Conservation (phyloP, 1,140 invertebrate species). For the Drosophila leontia region DNA sequence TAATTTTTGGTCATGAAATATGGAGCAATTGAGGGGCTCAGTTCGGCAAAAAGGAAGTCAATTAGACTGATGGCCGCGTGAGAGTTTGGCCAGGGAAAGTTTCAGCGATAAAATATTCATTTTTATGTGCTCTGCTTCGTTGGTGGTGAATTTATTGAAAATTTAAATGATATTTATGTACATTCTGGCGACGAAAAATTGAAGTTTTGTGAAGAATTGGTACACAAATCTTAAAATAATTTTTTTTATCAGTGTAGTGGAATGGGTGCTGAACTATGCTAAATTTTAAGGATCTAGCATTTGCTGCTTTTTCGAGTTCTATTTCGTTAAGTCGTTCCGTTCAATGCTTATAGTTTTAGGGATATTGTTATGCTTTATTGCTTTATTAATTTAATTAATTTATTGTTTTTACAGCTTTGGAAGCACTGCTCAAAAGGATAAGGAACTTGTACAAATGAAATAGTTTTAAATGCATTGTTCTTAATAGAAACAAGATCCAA, state of each 20-base stretch:
- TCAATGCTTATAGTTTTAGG: background rate
- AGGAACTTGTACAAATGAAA: background rate
- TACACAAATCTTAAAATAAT: no score
- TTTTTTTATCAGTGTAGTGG: no score
- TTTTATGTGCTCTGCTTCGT: conserved; percentile 19
- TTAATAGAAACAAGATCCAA: no score
- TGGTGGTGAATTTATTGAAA: conserved; percentile 20
- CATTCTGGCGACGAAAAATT: background rate
- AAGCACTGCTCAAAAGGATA: no score
- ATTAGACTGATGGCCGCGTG: conserved; percentile 43
- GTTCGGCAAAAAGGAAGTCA: conserved; percentile 36
- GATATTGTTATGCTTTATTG: background rate
- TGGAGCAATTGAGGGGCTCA: conserved; percentile 36
- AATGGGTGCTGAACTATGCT: background rate
- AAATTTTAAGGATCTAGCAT: background rate
- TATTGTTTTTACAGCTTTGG: no score
- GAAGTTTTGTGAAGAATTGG: background rate
- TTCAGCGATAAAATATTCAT: conserved; percentile 23
- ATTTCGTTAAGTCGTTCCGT: background rate
- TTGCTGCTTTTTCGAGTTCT: background rate
- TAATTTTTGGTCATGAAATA: conserved; percentile 66
- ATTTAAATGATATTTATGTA: conserved; percentile 7
- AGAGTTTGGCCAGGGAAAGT: conserved; percentile 8
- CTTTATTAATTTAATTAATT: no score
- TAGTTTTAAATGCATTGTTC: background rate